These are phyloP conservation scores for Anisognathus igniventris DNA, from an alignment of 2,797 vertebrate genomes.

Conservation along the genomic window DNA sequence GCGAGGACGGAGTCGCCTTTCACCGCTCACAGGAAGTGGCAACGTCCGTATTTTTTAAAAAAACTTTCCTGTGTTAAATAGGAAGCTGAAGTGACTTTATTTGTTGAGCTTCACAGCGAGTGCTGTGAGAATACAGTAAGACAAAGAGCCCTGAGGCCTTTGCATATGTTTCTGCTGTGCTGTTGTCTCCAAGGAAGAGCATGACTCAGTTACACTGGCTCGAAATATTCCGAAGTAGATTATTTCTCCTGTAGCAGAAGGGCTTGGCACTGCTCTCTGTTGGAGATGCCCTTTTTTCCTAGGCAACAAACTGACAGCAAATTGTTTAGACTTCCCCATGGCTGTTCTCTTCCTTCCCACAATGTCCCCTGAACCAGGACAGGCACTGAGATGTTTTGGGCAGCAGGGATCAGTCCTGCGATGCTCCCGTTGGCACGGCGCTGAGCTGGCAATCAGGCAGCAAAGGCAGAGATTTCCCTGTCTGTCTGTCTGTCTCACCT, in stretches of 20 bases:
- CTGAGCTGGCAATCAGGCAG: background rate
- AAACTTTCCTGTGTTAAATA: background rate
- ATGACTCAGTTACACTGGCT: background rate
- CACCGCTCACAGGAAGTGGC: background rate
- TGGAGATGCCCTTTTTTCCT: conserved; percentile 29
- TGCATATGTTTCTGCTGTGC: conserved; percentile 18
- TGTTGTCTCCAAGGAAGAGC: background rate
- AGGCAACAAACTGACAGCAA: background rate
- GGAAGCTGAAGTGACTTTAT: conserved; percentile 14
- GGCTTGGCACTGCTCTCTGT: background rate
- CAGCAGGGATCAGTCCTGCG: background rate
- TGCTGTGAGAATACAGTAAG: background rate
- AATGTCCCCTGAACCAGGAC: background rate
- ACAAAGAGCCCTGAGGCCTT: conserved; percentile 1
- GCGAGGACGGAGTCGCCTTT: fast-evolving
- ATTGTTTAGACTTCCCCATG: background rate
- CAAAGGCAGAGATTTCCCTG: background rate
- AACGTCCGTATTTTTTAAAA: background rate
- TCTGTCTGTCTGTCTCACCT: background rate
- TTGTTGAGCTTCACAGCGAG: background rate
- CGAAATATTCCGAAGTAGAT: background rate
- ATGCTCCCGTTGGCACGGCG: fast-evolving
- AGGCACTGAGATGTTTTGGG: background rate
- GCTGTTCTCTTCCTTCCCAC: background rate
- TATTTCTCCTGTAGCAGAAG: conserved; percentile 15